These are phyloP conservation scores for Okamejei kenojei DNA, from an alignment of 2,797 vertebrate genomes.

Conservation along the genomic window DNA sequence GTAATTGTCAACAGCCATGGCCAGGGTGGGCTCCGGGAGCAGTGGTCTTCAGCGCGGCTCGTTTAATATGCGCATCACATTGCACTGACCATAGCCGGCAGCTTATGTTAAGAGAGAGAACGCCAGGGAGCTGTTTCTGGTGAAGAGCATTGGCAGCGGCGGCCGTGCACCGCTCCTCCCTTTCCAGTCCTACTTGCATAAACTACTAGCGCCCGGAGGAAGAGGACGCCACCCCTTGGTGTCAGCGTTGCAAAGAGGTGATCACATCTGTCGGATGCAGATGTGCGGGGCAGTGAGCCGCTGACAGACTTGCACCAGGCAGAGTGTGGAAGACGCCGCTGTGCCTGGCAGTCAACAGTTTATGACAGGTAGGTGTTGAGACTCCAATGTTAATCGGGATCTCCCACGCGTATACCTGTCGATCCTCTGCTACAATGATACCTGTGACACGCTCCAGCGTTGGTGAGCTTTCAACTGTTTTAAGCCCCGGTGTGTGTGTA, in stretches of 20 bases:
- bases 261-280: conserved; percentile 6
- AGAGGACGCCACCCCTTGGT: neutral
- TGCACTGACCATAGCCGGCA: conserved; percentile 52
- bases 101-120: conserved; percentile 44
- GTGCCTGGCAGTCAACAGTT: neutral
- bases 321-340: neutral
- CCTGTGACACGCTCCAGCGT: neutral
- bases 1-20: neutral
- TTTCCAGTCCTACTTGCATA: neutral
- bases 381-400: neutral
- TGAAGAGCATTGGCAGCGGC: neutral
- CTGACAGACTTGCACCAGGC: neutral
- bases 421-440: neutral
- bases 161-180: neutral
- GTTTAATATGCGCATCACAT: conserved; percentile 59
- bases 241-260: neutral
- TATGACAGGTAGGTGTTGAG: neutral
- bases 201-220: neutral
- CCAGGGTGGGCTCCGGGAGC: conserved; percentile 30
- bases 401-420: neutral
- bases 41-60: conserved; percentile 47
- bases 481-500: too few relatives aligned
- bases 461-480: neutral
- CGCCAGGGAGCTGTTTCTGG: neutral
- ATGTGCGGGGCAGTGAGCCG: neutral